Percentiles rank a stretch among this genome's conserved stretches.
Conservation (phyloP, 2,797 vertebrate species). For the Gymnoscopelus braueri region DNA sequence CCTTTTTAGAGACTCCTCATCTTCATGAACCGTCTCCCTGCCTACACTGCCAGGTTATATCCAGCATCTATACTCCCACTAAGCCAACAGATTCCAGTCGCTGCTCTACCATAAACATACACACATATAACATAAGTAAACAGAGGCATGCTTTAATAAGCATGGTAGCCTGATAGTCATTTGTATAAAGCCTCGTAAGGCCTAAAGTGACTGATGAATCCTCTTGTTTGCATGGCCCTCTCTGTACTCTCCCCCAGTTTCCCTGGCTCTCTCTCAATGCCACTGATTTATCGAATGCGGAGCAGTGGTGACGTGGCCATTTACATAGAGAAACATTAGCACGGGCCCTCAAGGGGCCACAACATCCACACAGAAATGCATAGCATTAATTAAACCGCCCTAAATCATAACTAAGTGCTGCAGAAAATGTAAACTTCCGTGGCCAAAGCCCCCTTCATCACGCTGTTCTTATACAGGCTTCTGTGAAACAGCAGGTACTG, state of each 20-base stretch:
- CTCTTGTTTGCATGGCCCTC: constrained; percentile 41
- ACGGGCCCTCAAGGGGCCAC: constrained; percentile 32
- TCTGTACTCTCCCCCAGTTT: constrained; percentile 13
- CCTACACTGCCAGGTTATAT: too few relatives aligned
- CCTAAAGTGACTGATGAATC: constrained; percentile 55
- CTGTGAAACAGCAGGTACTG: not conserved
- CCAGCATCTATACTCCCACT: not conserved
- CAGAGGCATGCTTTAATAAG: constrained; percentile 1
- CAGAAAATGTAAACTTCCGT: constrained; percentile 13
- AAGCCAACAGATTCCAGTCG: not conserved
- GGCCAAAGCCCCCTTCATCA: constrained; percentile 17
- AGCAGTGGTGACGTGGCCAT: constrained; percentile 46
- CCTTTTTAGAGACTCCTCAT: not conserved
- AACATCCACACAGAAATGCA: constrained; percentile 40
- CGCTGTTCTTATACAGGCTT: constrained; percentile 10
- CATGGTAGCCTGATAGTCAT: constrained; percentile 33
- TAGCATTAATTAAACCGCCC: constrained; percentile 57
- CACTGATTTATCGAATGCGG: constrained; percentile 62
- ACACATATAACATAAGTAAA: constrained; percentile 30
- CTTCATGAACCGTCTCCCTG: constrained; percentile 12
- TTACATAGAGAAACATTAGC: constrained; percentile 55
- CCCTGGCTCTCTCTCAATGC: not conserved
- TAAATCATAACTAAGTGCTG: constrained; percentile 26
- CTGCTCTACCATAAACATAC: constrained; percentile 27
- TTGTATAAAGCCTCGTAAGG: constrained; percentile 49